Evolutionary conservation across 2,888 invertebrate genomes (phyloP).

Genomic region (Andrena hattorfiana): DNA sequence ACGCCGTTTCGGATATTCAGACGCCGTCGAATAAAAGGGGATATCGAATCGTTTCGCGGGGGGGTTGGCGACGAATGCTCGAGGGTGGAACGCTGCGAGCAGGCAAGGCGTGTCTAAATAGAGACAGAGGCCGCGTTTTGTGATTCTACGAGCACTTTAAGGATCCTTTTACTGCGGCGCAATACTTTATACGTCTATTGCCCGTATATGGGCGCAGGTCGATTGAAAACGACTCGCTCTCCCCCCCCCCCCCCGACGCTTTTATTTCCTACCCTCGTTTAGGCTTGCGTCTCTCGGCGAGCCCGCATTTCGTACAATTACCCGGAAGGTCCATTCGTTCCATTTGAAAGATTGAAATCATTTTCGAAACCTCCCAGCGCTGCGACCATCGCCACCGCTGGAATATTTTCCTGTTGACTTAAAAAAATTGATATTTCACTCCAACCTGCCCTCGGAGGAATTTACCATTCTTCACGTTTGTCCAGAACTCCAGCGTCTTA

Average conservation of each 20-base stretch:
- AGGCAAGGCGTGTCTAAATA: constrained; percentile 35
- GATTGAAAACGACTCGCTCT: constrained; percentile 67
- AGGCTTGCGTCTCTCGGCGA: constrained; percentile 60
- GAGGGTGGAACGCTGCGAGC: not conserved
- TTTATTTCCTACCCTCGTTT: constrained; percentile 62
- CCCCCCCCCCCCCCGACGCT: constrained; percentile 33
- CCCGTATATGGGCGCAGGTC: constrained; percentile 72
- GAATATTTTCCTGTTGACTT: not conserved
- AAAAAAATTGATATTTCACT: no score
- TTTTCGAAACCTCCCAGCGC: constrained; percentile 61
- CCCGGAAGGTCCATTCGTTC: constrained; percentile 65
- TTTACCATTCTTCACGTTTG: no score
- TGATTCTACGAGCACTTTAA: constrained; percentile 68
- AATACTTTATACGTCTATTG: constrained; percentile 68
- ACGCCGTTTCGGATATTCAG: not conserved
- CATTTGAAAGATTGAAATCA: constrained; percentile 69
- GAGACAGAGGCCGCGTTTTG: constrained; percentile 54
- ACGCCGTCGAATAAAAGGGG: not conserved
- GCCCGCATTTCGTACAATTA: constrained; percentile 74
- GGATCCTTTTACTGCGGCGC: constrained; percentile 63
- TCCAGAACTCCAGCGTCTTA: no score
- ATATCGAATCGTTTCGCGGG: no score
- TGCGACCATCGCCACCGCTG: constrained; percentile 43
- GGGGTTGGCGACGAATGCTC: not conserved
- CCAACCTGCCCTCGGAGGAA: no score